Evolutionary conservation across 1,140 invertebrate genomes (phyloP).

Genomic region (Conus ventricosus): DNA sequence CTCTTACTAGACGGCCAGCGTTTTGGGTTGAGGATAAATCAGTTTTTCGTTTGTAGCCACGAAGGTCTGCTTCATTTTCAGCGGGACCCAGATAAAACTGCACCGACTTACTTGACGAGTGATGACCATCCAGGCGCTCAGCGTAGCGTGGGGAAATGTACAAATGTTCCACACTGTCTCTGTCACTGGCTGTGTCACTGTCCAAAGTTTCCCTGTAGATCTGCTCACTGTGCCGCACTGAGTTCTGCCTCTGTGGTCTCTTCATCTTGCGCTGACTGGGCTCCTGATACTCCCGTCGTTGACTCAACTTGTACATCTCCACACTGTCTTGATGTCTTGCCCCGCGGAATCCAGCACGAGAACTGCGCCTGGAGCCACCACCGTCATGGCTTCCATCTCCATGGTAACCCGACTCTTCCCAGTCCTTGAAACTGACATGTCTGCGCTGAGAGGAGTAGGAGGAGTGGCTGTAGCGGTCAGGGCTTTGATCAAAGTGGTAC

Average conservation of each 20-base stretch:
- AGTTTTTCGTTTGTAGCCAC: background rate
- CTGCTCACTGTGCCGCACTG: background rate
- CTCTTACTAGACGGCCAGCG: background rate
- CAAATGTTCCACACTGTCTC: constrained; percentile 45
- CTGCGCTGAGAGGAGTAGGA: constrained; percentile 22
- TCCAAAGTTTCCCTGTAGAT: constrained; percentile 24
- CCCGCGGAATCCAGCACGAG: background rate
- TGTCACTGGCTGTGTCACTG: constrained; percentile 44
- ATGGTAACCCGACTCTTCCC: background rate
- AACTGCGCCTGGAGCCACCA: background rate
- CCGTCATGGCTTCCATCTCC: background rate
- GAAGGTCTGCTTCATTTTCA: background rate
- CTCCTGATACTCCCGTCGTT: background rate
- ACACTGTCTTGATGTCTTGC: background rate
- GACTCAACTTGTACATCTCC: background rate
- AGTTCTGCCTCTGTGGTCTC: background rate
- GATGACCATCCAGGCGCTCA: constrained; percentile 11
- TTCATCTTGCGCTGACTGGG: background rate
- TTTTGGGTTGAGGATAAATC: background rate
- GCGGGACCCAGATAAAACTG: constrained; percentile 37
- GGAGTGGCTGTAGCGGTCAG: constrained; percentile 24
- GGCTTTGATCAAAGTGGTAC: background rate
- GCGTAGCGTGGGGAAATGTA: constrained; percentile 40
- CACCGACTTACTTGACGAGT: constrained; percentile 10
- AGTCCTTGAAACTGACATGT: constrained; percentile 14